Percentiles rank a stretch among this genome's conserved stretches.
These are phyloP conservation scores for Lingula anatina DNA, from an alignment of 2,888 invertebrate genomes.

Conservation along the genomic window DNA sequence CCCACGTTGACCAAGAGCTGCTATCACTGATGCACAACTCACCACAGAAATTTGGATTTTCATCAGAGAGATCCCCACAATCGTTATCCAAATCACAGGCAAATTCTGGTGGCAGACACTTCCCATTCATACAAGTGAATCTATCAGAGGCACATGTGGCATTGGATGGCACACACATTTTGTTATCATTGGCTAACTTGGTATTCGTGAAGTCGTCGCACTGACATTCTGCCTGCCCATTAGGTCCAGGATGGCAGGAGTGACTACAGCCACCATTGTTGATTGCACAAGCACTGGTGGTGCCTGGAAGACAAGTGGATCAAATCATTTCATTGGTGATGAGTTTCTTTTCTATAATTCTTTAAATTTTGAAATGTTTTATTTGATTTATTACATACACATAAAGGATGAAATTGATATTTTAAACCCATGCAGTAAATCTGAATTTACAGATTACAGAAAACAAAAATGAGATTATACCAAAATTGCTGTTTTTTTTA, in stretches of 20 bases:
- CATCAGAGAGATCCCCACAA: constrained; percentile 42
- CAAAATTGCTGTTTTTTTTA: no score
- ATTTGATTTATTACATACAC: no score
- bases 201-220: constrained; percentile 74
- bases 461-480: no score
- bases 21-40: no score
- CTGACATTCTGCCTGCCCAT: constrained; percentile 73
- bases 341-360: no score
- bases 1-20: no score
- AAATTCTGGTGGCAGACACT: constrained; percentile 91
- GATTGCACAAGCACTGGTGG: constrained; percentile 63
- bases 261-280: constrained; percentile 91
- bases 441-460: no score
- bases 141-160: constrained; percentile 55
- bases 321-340: no score
- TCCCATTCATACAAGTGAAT: constrained; percentile 88
- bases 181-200: constrained; percentile 77
- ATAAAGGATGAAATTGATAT: no score
- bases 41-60: constrained; percentile 40
- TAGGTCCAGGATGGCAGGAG: constrained; percentile 83
- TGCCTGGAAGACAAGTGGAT: constrained; percentile 20
- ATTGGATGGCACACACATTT: constrained; percentile 82
- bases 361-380: no score
- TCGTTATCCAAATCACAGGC: constrained; percentile 80
- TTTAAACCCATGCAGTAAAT: no score